A percentile compares a stretch with the other conserved stretches of the same genome.
Conservation (phyloP, 2,888 invertebrate genomes). For the Oxytorus armatus region DNA sequence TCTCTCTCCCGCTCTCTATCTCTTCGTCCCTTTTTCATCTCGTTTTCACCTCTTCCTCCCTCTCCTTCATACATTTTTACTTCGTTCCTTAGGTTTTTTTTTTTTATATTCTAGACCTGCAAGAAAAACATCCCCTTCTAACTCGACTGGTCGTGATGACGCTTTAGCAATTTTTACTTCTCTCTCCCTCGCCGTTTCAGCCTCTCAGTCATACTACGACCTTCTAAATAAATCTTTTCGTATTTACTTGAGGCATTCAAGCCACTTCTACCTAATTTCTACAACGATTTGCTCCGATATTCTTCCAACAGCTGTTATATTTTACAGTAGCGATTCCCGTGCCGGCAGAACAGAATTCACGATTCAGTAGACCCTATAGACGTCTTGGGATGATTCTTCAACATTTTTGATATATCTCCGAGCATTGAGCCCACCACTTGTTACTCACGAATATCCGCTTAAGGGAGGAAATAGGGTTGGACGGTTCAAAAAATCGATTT, state of each 20-base stretch:
- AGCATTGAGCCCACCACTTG: conserved; percentile 3
- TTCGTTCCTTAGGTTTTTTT: no score
- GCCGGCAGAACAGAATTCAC: no score
- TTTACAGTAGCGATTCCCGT: neutral
- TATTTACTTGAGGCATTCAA: no score
- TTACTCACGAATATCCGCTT: neutral
- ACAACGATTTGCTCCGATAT: conserved; percentile 11
- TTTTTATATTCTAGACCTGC: no score
- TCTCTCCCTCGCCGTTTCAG: neutral
- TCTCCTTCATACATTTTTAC: neutral
- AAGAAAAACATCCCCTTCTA: no score
- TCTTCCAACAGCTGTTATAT: neutral
- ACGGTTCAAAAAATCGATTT: no score
- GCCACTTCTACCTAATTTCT: neutral
- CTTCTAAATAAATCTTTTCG: no score
- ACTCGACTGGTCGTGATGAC: no score
- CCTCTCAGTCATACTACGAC: no score
- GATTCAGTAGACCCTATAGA: no score
- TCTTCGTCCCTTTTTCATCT: conserved; percentile 15
- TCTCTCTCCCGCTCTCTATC: conserved; percentile 10
- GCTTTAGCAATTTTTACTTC: no score
- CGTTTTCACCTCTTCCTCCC: conserved; percentile 4
- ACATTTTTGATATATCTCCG: neutral
- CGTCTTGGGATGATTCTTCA: neutral
- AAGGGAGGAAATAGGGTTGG: no score